Conservation (phyloP, 2,113 vertebrate genomes). For the Cyanoramphus novaezelandiae region DNA sequence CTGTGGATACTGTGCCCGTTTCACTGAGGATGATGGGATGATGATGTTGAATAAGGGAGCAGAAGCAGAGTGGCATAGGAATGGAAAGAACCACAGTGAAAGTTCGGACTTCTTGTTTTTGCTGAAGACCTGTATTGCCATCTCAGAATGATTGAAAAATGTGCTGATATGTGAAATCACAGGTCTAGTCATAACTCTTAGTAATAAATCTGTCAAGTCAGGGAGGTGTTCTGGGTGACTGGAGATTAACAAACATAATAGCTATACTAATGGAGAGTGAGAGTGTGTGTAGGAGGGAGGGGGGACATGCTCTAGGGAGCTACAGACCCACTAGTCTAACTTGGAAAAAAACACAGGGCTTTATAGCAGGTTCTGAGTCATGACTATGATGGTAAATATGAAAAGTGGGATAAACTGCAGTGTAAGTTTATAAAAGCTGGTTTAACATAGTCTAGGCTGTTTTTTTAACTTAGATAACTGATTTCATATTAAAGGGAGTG, state of each 20-base stretch:
- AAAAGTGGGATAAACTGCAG: not conserved
- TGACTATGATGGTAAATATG: not conserved
- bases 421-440: not conserved
- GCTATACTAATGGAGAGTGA: constrained; percentile 60
- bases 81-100: not conserved
- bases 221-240: constrained; percentile 53
- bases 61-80: not conserved
- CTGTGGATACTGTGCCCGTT: not conserved
- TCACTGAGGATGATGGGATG: not conserved
- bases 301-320: not conserved
- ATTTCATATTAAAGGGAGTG: not conserved
- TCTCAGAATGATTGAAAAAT: constrained; percentile 31
- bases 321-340: constrained; percentile 23
- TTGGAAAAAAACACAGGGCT: not conserved
- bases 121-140: not conserved
- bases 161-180: constrained; percentile 44
- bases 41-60: not conserved
- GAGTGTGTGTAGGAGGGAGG: constrained; percentile 11
- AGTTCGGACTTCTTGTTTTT: not conserved
- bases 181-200: constrained; percentile 41
- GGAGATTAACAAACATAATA: constrained; percentile 61
- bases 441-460: not conserved
- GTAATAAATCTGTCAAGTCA: constrained; percentile 58
- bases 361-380: not conserved
- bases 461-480: not conserved